Base-by-base conservation (phyloP, 2,888 invertebrate species). In the Eueremaeus valkanovi region DNA sequence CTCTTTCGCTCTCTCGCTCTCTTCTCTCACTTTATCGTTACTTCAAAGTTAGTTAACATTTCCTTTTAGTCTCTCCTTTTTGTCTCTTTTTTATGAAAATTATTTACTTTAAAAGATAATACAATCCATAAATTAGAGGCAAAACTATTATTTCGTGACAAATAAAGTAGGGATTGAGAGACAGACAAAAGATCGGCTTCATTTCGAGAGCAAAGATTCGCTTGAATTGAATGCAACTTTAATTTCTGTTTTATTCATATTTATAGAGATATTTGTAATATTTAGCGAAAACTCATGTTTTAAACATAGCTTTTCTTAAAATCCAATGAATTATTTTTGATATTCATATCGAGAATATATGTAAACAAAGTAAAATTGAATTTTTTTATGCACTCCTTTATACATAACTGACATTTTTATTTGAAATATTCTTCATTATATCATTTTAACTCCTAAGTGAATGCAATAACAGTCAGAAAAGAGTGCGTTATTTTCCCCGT, bases 61-160 rank as follows among this genome's bases (percentile, higher is more conserved):
- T 61, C 31, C 61, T 29, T 61, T 31, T 61, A 61, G 27, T 51
- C 51, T 51, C n/a, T 51, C 27, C 9, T 61, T 61, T 61, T n/a
- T n/a, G n/a, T n/a, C n/a, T n/a, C n/a, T n/a, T n/a, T n/a, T n/a
- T n/a, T n/a, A n/a, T n/a, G n/a, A n/a, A n/a, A n/a, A n/a, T n/a
- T n/a, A n/a, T n/a, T n/a, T n/a, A n/a, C n/a, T n/a, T n/a, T 11
- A 63, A 63, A 63, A 63, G 9, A 63, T 33, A 63, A 63, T 29
- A n/a, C 36, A 36, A 63, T 36, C 21, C 63, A 63, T 63, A 63
- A 63, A 63, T 63, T 63, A 63, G 33, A 63, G 21, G 63, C 31
- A 63, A 63, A 21, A 21, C n/a, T 61, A 31, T 29, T 61, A 29
- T 29, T 61, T 61, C 61, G 31, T 61, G 61, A 61, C 61, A 61